Evolutionary conservation across 2,797 vertebrate genomes (phyloP).

Genomic region (Clamator glandarius): DNA sequence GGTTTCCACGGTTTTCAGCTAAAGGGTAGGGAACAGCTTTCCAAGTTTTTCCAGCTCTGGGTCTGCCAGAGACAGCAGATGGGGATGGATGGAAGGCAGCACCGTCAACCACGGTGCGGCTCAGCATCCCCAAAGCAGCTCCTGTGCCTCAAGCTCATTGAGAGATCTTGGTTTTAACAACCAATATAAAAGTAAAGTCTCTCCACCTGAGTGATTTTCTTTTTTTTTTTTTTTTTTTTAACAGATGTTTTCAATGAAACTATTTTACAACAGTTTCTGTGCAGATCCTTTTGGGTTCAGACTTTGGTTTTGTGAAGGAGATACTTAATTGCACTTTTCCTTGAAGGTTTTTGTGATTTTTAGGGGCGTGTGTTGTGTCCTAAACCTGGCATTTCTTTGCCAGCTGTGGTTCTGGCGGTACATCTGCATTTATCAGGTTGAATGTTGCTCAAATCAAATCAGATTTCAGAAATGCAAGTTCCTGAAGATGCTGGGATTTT

Average conservation of each 20-base stretch:
- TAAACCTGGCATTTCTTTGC: not conserved
- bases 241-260: not conserved
- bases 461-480: not conserved
- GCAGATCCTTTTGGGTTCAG: not conserved
- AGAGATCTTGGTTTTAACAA: not conserved
- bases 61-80: not conserved
- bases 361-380: not conserved
- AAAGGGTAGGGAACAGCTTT: not conserved
- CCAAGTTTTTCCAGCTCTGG: not conserved
- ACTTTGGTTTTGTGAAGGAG: not conserved
- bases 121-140: not conserved
- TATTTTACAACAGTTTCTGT: too few relatives aligned
- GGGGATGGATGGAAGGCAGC: not conserved
- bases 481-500: not conserved
- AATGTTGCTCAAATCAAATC: not conserved
- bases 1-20: not conserved
- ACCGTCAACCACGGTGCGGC: accelerated
- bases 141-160: not conserved
- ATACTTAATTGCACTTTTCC: not conserved
- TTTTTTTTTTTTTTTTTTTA: not conserved
- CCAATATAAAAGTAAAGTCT: not conserved
- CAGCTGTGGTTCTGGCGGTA: not conserved
- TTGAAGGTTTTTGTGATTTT: not conserved
- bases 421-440: not conserved
- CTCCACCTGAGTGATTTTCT: not conserved